Evolutionary conservation across 2,113 vertebrate species (phyloP), one percentile per base, ranked within the genome.

Genomic region (Lophius piscatorius): DNA sequence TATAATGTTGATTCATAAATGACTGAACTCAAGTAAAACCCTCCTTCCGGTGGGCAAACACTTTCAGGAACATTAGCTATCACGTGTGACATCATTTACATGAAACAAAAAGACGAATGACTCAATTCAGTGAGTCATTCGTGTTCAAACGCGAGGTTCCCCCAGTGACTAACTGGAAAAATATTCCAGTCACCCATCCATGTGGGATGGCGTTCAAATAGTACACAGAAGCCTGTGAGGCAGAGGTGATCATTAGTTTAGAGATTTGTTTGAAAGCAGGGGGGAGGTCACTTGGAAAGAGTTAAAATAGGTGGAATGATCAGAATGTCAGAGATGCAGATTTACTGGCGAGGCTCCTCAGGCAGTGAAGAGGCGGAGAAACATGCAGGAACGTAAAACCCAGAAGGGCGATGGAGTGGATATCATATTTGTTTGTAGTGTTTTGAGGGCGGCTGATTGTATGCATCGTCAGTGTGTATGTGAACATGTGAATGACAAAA

Each of bases 271-370:
- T 78, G 36, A 65, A 33, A 64, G 48, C 31, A 49, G 67, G 65
- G 73, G 59, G 72, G 55, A 70, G 45, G 71, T 73, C 73, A 72
- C 38, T 70, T 16, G 71, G 71, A 79, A 71, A 61, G 41, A 77
- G 75, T 79, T 70, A 59, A 82, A 82, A 60, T 35, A 12, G 62
- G 49, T 21, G 76, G 91, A 90, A 90, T 88, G 84, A 81, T 66
- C 40, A 85, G 90, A 86, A 92, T 91, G 89, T 63, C 14, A 81
- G 70, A 39, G 76, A 90, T 78, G 84, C 47, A 46, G 73, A 63
- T 73, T 63, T 57, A 74, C 64, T 38, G 56, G 72, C 21, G 44
- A 55, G 54, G 44, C 52, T 75, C 64, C 60, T 56, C 56, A 10
- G 76, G 80, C 71, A 13, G 45, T 18, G 24, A 10, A 16, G 20